Evolutionary conservation across 2,797 vertebrate species (phyloP).

Genomic region (Chanos chanos): DNA sequence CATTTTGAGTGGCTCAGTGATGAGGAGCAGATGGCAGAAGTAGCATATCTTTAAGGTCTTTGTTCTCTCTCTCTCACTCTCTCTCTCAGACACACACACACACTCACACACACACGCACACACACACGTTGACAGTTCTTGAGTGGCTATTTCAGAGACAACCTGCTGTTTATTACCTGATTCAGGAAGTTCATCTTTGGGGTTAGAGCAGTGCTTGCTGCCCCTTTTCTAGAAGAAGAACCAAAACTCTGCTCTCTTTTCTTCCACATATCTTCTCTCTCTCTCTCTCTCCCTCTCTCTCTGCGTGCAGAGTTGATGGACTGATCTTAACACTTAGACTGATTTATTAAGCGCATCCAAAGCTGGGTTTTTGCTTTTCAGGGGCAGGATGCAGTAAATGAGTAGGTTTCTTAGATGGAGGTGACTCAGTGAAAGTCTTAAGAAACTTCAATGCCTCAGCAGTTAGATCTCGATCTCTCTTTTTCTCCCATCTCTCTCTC

Average conservation of each 20-base stretch:
- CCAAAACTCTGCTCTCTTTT: not conserved
- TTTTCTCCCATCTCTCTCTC: too few relatives aligned
- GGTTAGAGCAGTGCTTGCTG: not conserved
- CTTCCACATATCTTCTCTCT: slow-evolving; percentile 23
- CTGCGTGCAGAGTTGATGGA: slow-evolving; percentile 4
- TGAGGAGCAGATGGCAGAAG: slow-evolving; percentile 14
- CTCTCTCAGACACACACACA: slow-evolving; percentile 17
- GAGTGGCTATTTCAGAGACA: too few relatives aligned
- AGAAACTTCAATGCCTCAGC: too few relatives aligned
- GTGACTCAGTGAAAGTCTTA: too few relatives aligned
- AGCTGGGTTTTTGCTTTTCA: too few relatives aligned
- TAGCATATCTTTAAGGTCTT: slow-evolving; percentile 22
- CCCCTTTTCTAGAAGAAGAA: too few relatives aligned
- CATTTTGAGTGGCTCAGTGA: not conserved
- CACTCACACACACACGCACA: slow-evolving; percentile 8
- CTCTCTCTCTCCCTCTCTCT: not conserved
- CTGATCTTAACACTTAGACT: not conserved
- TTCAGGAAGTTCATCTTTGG: not conserved
- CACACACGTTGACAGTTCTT: not conserved
- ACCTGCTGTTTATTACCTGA: not conserved
- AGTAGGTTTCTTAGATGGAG: too few relatives aligned
- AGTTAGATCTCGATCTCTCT: too few relatives aligned
- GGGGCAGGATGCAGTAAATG: too few relatives aligned
- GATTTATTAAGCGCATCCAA: too few relatives aligned
- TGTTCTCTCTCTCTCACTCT: not conserved